Evolutionary conservation across 1,140 invertebrate genomes (phyloP).

Genomic region (Drosophila leontia): DNA sequence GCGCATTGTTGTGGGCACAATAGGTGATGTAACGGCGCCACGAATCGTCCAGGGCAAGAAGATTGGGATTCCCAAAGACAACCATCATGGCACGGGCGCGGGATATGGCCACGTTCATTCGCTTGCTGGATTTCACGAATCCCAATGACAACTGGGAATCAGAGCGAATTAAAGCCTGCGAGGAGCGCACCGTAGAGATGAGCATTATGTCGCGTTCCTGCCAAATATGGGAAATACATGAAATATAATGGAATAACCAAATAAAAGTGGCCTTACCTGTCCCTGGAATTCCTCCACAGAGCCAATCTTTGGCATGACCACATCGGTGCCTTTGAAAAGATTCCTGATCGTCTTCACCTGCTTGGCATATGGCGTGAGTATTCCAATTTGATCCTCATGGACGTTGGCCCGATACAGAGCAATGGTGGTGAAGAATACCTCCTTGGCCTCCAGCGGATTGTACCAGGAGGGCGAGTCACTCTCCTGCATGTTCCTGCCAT

Average conservation of each 20-base stretch:
- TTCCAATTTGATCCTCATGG: constrained; percentile 90
- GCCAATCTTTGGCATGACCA: constrained; percentile 93
- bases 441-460: constrained; percentile 93
- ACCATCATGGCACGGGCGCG: constrained; percentile 92
- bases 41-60: constrained; percentile 89
- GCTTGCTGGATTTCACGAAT: constrained; percentile 90
- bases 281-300: constrained; percentile 99
- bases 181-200: constrained; percentile 93
- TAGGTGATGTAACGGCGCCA: constrained; percentile 90
- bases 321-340: constrained; percentile 86
- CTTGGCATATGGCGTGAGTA: constrained; percentile 96
- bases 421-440: constrained; percentile 86
- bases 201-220: constrained; percentile 95
- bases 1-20: constrained; percentile 88
- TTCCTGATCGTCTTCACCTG: constrained; percentile 88
- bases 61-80: constrained; percentile 92
- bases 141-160: constrained; percentile 89
- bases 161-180: constrained; percentile 84
- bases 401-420: constrained; percentile 89
- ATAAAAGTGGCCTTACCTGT: constrained; percentile 54
- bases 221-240: neutral
- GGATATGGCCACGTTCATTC: constrained; percentile 95
- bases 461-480: constrained; percentile 94
- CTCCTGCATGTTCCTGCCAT: constrained; percentile 90
- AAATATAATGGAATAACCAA: neutral